A percentile compares a stretch with the other conserved stretches of the same genome.
phyloP scores from a whole-genome alignment of 1,140 invertebrate species.

The Colletes latitarsis region DNA sequence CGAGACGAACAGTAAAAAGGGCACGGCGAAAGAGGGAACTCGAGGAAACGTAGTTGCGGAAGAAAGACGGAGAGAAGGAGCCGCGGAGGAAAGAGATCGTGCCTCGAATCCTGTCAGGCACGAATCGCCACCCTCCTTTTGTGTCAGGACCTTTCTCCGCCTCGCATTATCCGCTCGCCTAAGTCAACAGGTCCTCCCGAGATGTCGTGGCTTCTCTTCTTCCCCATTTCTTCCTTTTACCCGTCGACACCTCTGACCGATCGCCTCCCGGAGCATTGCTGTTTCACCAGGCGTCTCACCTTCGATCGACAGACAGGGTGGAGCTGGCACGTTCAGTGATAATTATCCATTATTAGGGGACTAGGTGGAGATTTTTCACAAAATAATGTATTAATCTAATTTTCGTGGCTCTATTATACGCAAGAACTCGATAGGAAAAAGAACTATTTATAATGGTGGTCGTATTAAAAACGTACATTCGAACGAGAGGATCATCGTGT shows the following conservation, averaged over 20 bases:
- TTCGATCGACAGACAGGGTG: neutral
- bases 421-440: too few relatives aligned
- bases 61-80: neutral
- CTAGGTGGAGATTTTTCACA: too few relatives aligned
- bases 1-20: conserved; percentile 1
- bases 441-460: too few relatives aligned
- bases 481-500: too few relatives aligned
- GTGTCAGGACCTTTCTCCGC: conserved; percentile 56
- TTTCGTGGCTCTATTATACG: too few relatives aligned
- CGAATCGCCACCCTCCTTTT: conserved; percentile 53
- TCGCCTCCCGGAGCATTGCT: neutral
- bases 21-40: conserved; percentile 2
- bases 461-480: too few relatives aligned
- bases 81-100: conserved; percentile 24
- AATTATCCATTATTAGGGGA: neutral
- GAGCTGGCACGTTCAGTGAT: too few relatives aligned
- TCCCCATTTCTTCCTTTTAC: conserved; percentile 34
- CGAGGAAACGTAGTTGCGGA: neutral
- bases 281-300: neutral
- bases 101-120: conserved; percentile 39
- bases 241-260: conserved; percentile 41
- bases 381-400: too few relatives aligned
- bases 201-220: conserved; percentile 29
- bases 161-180: conserved; percentile 60
- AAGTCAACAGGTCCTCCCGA: conserved; percentile 62